These are phyloP conservation scores for Tarsius wallacei DNA, from an alignment of 2,797 vertebrate species.

Conservation along the genomic window DNA sequence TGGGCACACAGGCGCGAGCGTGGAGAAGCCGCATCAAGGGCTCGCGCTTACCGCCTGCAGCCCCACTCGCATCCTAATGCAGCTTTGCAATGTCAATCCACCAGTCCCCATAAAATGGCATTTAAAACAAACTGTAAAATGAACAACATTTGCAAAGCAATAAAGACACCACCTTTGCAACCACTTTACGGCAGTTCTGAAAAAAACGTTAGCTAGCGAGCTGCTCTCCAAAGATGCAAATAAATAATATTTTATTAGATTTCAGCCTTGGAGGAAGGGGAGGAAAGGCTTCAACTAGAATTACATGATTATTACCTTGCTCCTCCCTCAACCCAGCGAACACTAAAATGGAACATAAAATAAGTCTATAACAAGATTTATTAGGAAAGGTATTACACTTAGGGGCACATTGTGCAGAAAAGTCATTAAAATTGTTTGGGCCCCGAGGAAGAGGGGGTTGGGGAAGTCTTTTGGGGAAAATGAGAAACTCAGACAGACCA, in stretches of 20 bases:
- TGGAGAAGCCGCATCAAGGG: background rate
- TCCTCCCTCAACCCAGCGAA: slow-evolving; percentile 83
- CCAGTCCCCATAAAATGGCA: slow-evolving; percentile 82
- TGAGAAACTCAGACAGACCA: slow-evolving; percentile 79
- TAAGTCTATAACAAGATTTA: slow-evolving; percentile 88
- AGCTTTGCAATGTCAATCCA: slow-evolving; percentile 75
- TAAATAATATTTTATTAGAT: slow-evolving; percentile 87
- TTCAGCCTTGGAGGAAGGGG: slow-evolving; percentile 83
- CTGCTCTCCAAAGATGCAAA: slow-evolving; percentile 83
- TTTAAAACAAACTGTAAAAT: slow-evolving; percentile 89
- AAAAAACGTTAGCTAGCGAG: slow-evolving; percentile 77
- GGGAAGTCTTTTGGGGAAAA: slow-evolving; percentile 85
- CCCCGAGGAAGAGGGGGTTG: slow-evolving; percentile 75
- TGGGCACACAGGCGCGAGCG: slow-evolving; percentile 33
- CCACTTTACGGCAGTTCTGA: slow-evolving; percentile 82
- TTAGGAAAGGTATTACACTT: slow-evolving; percentile 88
- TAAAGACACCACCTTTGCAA: slow-evolving; percentile 87
- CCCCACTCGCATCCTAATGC: slow-evolving; percentile 35
- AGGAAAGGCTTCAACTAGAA: slow-evolving; percentile 76
- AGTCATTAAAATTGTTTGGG: slow-evolving; percentile 88
- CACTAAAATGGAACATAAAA: slow-evolving; percentile 85
- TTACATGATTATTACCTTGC: slow-evolving; percentile 82
- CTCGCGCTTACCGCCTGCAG: slow-evolving; percentile 55
- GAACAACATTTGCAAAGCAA: slow-evolving; percentile 85
- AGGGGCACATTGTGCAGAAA: slow-evolving; percentile 86